Percentiles rank a stretch among this genome's conserved stretches.
Conservation (phyloP, 2,888 invertebrate genomes). For the Digitonthophagus gazella region DNA sequence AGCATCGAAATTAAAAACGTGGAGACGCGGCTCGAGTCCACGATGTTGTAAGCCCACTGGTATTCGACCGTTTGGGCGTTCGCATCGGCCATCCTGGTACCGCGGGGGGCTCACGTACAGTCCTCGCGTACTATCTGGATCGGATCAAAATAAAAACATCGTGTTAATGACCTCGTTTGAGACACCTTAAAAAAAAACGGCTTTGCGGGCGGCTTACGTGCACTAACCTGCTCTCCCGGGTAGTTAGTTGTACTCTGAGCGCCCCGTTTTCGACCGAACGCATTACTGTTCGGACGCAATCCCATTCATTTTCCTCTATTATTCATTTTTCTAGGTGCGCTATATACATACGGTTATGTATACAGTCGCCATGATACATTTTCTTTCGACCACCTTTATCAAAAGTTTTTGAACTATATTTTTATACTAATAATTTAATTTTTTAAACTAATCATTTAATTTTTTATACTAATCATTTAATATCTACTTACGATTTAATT, state of each 20-base stretch:
- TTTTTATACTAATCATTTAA: background rate
- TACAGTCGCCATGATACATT: constrained; percentile 40
- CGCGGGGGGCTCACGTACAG: no score
- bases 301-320: constrained; percentile 32
- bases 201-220: background rate
- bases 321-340: constrained; percentile 32
- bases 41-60: constrained; percentile 91
- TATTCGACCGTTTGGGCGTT: constrained; percentile 54
- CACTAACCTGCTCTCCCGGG: constrained; percentile 7
- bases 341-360: constrained; percentile 36
- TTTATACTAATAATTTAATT: background rate
- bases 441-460: background rate
- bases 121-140: constrained; percentile 28
- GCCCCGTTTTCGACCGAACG: constrained; percentile 31
- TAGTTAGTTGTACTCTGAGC: constrained; percentile 26
- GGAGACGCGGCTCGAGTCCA: constrained; percentile 96
- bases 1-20: constrained; percentile 97
- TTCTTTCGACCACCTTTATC: background rate
- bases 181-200: background rate
- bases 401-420: no score
- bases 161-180: constrained; percentile 35
- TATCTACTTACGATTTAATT: background rate
- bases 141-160: constrained; percentile 30
- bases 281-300: constrained; percentile 39
- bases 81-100: constrained; percentile 34